These are phyloP conservation scores for Eupithecia abbreviata DNA, from an alignment of 2,888 invertebrate genomes.

Conservation along the genomic window DNA sequence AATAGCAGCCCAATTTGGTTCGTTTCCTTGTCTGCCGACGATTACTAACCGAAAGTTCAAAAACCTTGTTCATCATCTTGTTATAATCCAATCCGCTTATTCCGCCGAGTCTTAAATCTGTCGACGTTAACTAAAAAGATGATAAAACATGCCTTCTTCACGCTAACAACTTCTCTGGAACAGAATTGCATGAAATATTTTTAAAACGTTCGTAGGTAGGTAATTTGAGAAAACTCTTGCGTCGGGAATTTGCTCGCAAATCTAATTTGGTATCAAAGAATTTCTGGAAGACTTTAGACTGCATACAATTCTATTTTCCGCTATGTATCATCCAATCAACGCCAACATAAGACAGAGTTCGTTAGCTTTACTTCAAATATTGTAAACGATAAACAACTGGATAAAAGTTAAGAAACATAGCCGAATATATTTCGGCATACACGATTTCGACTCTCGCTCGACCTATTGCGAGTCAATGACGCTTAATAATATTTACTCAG, in stretches of 20 bases:
- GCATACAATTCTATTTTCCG: constrained; percentile 47
- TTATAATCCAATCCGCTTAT: constrained; percentile 15
- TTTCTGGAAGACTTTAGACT: constrained; percentile 42
- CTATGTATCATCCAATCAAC: constrained; percentile 45
- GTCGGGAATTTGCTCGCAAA: constrained; percentile 37
- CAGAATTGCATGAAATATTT: constrained; percentile 23
- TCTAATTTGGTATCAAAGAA: constrained; percentile 43
- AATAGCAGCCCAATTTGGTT: constrained; percentile 33
- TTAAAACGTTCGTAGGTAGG: constrained; percentile 19
- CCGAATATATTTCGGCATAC: constrained; percentile 11
- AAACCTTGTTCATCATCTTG: constrained; percentile 30
- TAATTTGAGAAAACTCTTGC: constrained; percentile 37
- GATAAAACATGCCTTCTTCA: constrained; percentile 8
- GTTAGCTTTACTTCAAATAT: constrained; percentile 41
- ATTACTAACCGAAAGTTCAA: constrained; percentile 38
- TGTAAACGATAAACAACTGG: constrained; percentile 30
- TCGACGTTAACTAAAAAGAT: constrained; percentile 18
- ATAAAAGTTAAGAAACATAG: constrained; percentile 21
- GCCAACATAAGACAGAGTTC: constrained; percentile 47
- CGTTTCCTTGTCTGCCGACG: constrained; percentile 34
- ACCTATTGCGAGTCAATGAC: constrained; percentile 24
- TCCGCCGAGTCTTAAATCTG: constrained; percentile 20
- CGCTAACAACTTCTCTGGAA: constrained; percentile 19
- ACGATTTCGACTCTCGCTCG: constrained; percentile 33
- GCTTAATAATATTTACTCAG: constrained; percentile 28